Evolutionary conservation across 2,113 vertebrate species (phyloP), one percentile per base, ranked within the genome.

Genomic region (Romanogobio albipinnatus): DNA sequence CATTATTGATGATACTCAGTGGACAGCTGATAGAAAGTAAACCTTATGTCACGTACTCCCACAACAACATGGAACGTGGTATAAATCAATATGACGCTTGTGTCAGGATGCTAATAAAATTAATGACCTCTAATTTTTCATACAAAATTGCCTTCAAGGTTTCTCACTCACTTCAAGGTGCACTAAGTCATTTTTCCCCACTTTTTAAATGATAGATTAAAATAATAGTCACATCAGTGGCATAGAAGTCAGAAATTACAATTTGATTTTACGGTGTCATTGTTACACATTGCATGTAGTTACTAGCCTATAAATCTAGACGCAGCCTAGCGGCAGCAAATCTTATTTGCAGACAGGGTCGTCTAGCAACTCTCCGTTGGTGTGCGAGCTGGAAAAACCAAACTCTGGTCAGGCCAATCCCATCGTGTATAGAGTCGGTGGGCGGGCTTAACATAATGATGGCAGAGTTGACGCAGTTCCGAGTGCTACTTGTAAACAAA

Each of bases 141-240:
- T 45, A 9, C 8, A 26, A 47, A 36, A 22, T 2, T 76, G 51
- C 51, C 15, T 58, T 56, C 2, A 58, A 26, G 33, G 51, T 58
- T n/a, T 59, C 76, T 19, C 33, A 26, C 58, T 36, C 76, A 61
- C 22, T 64, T 45, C 43, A 80, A 45, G 77, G 77, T 80, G 58
- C 77, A 80, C 58, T 62, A 64, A 79, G 58, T 62, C 13, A 47
- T 78, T 43, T 77, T 39, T 15, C 7, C 56, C 3, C 14, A 47
- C 11, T 24, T 74, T 26, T 64, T 26, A 29, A 29, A 29, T 29
- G 29, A 29, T 29, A 29, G 4, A n/a, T 56, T 56, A 7, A 73
- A 73, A 24, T 6, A 1, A n/a, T n/a, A n/a, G 15, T 19, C 36
- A 39, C 7, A 70, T 70, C 26, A 33, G 29, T 33, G 6, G 15